Evolutionary conservation across 23 tunicate genomes (phyloP).

Genomic region (Styela clava): DNA sequence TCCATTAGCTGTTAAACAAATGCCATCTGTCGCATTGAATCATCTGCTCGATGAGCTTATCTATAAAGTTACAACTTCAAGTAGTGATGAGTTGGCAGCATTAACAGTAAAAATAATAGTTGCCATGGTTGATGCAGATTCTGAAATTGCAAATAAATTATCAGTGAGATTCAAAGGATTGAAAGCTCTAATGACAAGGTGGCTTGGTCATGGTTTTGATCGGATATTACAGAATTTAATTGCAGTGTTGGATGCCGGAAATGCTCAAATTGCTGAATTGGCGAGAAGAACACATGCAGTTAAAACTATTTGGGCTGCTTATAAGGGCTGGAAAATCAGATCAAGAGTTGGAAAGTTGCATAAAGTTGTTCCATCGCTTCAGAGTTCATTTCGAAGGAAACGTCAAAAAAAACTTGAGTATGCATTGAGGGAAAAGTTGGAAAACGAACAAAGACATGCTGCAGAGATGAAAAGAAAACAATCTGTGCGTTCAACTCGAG

Average conservation of each 20-base stretch:
- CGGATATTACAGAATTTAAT: constrained; percentile 30
- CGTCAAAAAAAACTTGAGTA: constrained; percentile 27
- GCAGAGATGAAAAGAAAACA: constrained; percentile 32
- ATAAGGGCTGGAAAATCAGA: constrained; percentile 76
- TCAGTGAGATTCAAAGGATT: constrained; percentile 59
- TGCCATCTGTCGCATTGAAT: constrained; percentile 26
- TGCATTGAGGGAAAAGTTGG: constrained; percentile 28
- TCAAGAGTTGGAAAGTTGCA: constrained; percentile 46
- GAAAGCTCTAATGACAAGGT: constrained; percentile 51
- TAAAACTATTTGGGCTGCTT: constrained; percentile 64
- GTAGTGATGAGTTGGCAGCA: constrained; percentile 37
- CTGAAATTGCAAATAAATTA: constrained; percentile 31
- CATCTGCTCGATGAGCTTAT: constrained; percentile 69
- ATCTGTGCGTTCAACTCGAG: constrained; percentile 45
- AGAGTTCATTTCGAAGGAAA: constrained; percentile 54
- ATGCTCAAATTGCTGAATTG: constrained; percentile 36
- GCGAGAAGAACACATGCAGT: constrained; percentile 57
- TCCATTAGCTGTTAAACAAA: constrained; percentile 30
- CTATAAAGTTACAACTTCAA: constrained; percentile 58
- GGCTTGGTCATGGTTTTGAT: constrained; percentile 74
- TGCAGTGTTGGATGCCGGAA: constrained; percentile 42
- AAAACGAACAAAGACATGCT: constrained; percentile 13
- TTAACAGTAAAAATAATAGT: constrained; percentile 35
- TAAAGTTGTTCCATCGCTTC: constrained; percentile 47
- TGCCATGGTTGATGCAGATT: constrained; percentile 42